Percentiles rank a stretch among this genome's conserved stretches.
Evolutionary conservation across 2,113 vertebrate genomes (phyloP).

Genomic region (Gallinago paraguaiae): DNA sequence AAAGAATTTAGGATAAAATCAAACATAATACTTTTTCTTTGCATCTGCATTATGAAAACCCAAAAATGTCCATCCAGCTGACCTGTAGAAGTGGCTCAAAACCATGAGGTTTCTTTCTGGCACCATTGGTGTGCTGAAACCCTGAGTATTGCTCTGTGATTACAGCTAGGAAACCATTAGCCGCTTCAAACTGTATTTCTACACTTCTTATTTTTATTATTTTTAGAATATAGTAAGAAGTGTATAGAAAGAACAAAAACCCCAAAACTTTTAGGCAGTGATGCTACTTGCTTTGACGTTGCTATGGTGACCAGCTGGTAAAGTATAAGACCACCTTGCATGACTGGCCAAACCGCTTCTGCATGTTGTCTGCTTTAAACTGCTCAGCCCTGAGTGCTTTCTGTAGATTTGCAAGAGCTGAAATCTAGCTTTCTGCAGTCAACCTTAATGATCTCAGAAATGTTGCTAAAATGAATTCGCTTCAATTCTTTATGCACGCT

Average conservation of each 20-base stretch:
- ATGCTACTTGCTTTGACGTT: background rate
- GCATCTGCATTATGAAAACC: background rate
- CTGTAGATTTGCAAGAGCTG: background rate
- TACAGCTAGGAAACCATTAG: background rate
- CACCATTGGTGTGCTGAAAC: background rate
- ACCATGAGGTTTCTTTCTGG: background rate
- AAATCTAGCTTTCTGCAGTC: background rate
- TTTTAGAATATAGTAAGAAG: background rate
- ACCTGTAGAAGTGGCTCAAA: background rate
- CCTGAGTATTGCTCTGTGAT: background rate
- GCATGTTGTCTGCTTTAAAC: background rate
- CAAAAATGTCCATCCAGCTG: background rate
- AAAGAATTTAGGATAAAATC: background rate
- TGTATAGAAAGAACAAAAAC: background rate
- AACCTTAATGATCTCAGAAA: background rate
- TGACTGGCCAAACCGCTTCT: background rate
- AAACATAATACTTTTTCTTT: background rate
- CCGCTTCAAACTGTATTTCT: background rate
- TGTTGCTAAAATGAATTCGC: background rate
- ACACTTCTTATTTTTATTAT: no score
- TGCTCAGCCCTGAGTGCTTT: background rate
- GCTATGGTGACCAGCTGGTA: background rate
- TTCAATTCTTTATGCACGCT: background rate
- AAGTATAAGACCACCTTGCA: background rate
- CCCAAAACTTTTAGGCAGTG: background rate